Evolutionary conservation across 2,113 vertebrate species (phyloP).

Genomic region (Dryoscopus gambensis): DNA sequence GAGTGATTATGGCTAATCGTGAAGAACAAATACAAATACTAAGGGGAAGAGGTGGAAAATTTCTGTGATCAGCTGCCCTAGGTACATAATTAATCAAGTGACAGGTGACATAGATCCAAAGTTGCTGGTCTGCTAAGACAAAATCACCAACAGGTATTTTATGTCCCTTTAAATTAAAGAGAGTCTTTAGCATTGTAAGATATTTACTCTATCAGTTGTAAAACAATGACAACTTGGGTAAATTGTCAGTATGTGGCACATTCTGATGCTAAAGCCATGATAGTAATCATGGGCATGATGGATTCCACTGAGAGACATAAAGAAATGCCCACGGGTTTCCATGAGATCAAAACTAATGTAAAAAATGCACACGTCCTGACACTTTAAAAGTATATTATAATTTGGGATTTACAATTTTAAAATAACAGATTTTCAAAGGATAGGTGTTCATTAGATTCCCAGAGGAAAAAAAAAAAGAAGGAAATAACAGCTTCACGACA

Average conservation of each 20-base stretch:
- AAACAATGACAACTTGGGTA: not conserved
- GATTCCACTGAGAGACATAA: not conserved
- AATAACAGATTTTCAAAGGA: not conserved
- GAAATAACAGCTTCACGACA: not conserved
- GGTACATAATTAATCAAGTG: conserved; percentile 37
- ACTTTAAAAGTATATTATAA: not conserved
- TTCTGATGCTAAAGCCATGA: not conserved
- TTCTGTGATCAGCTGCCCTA: not conserved
- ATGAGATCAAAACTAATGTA: not conserved
- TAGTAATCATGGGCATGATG: not conserved
- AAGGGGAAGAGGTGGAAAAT: not conserved
- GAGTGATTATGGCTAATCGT: conserved; percentile 18
- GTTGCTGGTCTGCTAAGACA: not conserved
- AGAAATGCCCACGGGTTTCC: not conserved
- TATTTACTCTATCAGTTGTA: not conserved
- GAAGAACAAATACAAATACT: not conserved
- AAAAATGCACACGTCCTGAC: not conserved
- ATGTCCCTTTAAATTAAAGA: not conserved
- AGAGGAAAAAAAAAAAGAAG: rapidly evolving
- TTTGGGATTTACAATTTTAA: not conserved
- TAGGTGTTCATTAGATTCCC: not conserved
- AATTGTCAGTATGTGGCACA: not conserved
- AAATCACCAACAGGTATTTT: conserved; percentile 19
- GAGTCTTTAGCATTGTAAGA: not conserved
- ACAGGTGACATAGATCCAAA: conserved; percentile 40